Evolutionary conservation across 2,797 vertebrate species (phyloP).

Genomic region (Enteromius paludinosus): DNA sequence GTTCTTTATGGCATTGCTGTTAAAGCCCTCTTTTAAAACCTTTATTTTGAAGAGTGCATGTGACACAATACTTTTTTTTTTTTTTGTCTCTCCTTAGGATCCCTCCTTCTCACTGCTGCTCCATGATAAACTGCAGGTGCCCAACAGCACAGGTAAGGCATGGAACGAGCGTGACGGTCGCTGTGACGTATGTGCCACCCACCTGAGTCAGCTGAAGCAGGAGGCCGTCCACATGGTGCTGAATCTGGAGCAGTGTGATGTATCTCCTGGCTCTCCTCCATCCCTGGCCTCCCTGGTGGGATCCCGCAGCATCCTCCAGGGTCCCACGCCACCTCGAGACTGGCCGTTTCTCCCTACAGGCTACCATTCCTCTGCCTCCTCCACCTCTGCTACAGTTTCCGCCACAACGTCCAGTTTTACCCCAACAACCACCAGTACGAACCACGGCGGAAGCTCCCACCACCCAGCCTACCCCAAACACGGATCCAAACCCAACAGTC

Average conservation of each 20-base stretch:
- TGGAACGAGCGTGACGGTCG: conserved; percentile 96
- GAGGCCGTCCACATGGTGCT: conserved; percentile 96
- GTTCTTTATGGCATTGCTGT: neutral
- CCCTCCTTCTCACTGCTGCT: conserved; percentile 90
- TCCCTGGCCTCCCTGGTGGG: conserved; percentile 75
- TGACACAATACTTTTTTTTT: neutral
- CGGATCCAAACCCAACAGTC: conserved; percentile 87
- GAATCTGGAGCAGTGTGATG: conserved; percentile 87
- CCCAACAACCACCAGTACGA: conserved; percentile 33
- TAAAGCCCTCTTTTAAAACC: no score
- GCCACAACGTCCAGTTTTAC: conserved; percentile 45
- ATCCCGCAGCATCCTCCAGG: conserved; percentile 71
- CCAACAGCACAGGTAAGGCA: conserved; percentile 89
- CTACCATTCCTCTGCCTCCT: conserved; percentile 64
- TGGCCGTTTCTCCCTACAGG: conserved; percentile 81
- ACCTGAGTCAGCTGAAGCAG: conserved; percentile 95
- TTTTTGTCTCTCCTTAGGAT: conserved; percentile 76
- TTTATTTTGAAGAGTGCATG: neutral
- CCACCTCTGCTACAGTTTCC: conserved; percentile 18
- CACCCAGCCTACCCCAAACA: conserved; percentile 74
- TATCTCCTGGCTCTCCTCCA: conserved; percentile 87
- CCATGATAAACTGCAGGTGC: conserved; percentile 94
- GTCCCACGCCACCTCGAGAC: conserved; percentile 73
- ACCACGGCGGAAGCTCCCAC: conserved; percentile 36
- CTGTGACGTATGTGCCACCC: conserved; percentile 93